These are phyloP conservation scores for Nothocercus nigrocapillus DNA, from an alignment of 2,113 vertebrate genomes.

Conservation along the genomic window DNA sequence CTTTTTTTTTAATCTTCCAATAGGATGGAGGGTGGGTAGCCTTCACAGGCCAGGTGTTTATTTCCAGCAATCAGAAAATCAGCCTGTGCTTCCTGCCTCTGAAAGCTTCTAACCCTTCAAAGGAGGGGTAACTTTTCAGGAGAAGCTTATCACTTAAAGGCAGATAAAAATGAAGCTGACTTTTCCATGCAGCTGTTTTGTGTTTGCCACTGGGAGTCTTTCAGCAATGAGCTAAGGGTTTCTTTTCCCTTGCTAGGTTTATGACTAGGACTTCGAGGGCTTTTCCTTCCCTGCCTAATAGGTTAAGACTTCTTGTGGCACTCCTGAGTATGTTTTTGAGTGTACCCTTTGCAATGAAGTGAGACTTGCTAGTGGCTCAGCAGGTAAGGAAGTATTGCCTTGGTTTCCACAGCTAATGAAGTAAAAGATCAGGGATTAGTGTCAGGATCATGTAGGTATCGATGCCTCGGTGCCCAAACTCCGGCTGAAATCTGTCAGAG, in stretches of 20 bases:
- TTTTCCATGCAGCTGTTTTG: not conserved
- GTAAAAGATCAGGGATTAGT: not conserved
- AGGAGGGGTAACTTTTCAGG: not conserved
- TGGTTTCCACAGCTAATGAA: not conserved
- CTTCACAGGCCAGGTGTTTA: not conserved
- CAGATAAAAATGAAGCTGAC: not conserved
- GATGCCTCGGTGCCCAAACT: not conserved
- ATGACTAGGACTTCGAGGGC: not conserved
- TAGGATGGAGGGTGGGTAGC: accelerated
- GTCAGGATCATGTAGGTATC: not conserved
- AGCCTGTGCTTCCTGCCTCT: not conserved
- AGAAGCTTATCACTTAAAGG: not conserved
- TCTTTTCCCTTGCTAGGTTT: not conserved
- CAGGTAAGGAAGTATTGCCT: not conserved
- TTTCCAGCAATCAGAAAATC: not conserved
- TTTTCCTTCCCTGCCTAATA: not conserved
- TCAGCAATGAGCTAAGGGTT: not conserved
- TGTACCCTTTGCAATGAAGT: not conserved
- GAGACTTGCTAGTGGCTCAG: not conserved
- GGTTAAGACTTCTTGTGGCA: not conserved
- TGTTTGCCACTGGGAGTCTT: not conserved
- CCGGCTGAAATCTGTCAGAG: not conserved
- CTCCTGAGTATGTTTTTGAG: not conserved
- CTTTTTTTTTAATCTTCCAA: not conserved
- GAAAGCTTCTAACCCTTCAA: not conserved